Evolutionary conservation across 2,797 vertebrate genomes (phyloP), one percentile per base, ranked within the genome.

Genomic region (Labeo calbasu): DNA sequence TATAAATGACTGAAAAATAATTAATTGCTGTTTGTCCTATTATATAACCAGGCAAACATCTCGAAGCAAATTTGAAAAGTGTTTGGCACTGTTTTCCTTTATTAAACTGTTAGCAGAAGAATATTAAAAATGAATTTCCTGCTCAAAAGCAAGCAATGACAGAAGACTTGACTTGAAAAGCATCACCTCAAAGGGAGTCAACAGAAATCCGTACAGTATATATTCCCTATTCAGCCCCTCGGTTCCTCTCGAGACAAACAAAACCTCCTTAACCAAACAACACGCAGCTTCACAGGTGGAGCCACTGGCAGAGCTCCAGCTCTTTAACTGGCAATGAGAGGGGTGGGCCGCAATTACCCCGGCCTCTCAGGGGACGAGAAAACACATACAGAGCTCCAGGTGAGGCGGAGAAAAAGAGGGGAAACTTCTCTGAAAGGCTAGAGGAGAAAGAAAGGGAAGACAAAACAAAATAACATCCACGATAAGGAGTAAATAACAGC

Each of bases 401-500:
- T 81, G 61, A 69, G 61, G 13, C 4, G 43, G 23, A 82, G 61
- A 79, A 73, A 68, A 79, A 61, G 48, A 84, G 69, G 79, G 59
- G 59, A 81, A 83, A 71, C 55, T 73, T 76, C 40, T 75, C 80
- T 57, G 21, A 73, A 81, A 84, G 84, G 89, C 89, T 87, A 71
- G 51, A 85, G 84, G 80, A 87, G 88, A 69, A 86, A 86, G 81
- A 77, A 86, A 61, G 72, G 79, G 50, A 53, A 21, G 77, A 77
- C 43, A 25, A 84, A 75, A 84, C 28, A 10, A 69, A 88, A 84
- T 77, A 75, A 89, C 84, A 89, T 89, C 85, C 86, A 89, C 84
- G 88, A 90, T 90, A 89, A 79, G 51, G 21, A 86, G 80, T 80
- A 80, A 88, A 90, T 91, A 93, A 91, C 89, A 92, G 91, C 90